Evolutionary conservation across 2,888 invertebrate species (phyloP).

Genomic region (Limnephilus rhombicus): DNA sequence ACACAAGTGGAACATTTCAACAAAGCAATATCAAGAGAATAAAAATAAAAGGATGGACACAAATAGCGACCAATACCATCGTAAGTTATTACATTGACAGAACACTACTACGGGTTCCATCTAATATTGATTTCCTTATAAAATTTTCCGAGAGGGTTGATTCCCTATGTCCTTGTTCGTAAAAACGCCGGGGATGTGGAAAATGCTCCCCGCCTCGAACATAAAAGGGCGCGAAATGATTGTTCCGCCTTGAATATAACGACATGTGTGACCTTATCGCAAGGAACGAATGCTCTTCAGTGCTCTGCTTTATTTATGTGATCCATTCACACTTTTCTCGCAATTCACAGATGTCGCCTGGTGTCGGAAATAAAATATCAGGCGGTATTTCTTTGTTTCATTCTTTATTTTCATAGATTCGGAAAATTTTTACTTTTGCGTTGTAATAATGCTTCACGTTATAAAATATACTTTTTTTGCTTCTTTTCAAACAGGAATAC

Average conservation of each 20-base stretch:
- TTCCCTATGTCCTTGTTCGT: not conserved
- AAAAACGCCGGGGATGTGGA: not conserved
- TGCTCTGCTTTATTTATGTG: slow-evolving; percentile 2
- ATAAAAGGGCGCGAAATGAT: slow-evolving; percentile 13
- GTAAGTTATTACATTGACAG: not conserved
- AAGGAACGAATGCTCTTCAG: slow-evolving; percentile 7
- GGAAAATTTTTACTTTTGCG: not conserved
- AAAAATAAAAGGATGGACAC: not conserved
- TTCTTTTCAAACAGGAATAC: not conserved
- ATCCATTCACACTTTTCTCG: not conserved
- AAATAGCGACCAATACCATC: not conserved
- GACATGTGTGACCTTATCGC: slow-evolving; percentile 20
- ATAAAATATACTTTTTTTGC: not conserved
- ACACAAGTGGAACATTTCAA: not conserved
- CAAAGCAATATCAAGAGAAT: not conserved
- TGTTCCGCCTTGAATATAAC: slow-evolving; percentile 13
- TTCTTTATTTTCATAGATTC: not conserved
- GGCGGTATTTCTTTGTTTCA: not conserved
- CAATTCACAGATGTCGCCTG: not conserved
- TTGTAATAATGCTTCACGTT: not conserved
- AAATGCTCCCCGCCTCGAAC: not conserved
- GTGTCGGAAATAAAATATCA: not conserved
- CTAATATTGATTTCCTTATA: not conserved
- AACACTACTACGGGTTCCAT: not conserved
- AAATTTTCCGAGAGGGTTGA: not conserved